Conservation (phyloP, 2,888 invertebrate genomes). For the Clunio marinus region DNA sequence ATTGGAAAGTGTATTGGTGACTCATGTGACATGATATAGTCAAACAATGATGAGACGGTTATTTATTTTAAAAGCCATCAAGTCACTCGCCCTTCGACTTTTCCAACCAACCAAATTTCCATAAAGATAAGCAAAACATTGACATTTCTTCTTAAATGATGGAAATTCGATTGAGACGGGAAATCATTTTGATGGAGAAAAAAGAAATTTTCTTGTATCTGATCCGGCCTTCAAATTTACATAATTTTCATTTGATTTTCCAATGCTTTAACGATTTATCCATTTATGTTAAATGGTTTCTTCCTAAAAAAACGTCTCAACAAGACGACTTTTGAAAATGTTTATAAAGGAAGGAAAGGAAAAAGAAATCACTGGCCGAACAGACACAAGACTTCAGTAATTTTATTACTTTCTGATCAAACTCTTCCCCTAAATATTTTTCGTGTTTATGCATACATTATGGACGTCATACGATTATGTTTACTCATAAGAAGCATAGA, state of each 20-base stretch:
- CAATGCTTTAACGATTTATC: not conserved
- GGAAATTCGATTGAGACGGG: not conserved
- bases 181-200: not conserved
- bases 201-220: not conserved
- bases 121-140: not conserved
- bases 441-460: not conserved
- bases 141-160: not conserved
- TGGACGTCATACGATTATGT: not conserved
- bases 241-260: not conserved
- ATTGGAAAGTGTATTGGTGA: not conserved
- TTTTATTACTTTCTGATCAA: slow-evolving; percentile 21
- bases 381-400: not conserved
- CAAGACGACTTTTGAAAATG: too few relatives aligned
- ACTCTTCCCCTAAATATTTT: not conserved
- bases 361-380: not conserved
- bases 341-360: too few relatives aligned
- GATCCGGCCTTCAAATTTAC: not conserved
- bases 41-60: slow-evolving; percentile 14
- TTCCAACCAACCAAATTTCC: not conserved
- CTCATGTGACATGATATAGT: slow-evolving; percentile 5
- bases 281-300: not conserved
- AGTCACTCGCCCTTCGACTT: not conserved
- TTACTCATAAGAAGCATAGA: too few relatives aligned
- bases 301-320: not conserved
- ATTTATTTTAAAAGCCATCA: slow-evolving; percentile 10